phyloP scores from a whole-genome alignment of 2,888 invertebrate species.

The Acrobasis repandana region DNA sequence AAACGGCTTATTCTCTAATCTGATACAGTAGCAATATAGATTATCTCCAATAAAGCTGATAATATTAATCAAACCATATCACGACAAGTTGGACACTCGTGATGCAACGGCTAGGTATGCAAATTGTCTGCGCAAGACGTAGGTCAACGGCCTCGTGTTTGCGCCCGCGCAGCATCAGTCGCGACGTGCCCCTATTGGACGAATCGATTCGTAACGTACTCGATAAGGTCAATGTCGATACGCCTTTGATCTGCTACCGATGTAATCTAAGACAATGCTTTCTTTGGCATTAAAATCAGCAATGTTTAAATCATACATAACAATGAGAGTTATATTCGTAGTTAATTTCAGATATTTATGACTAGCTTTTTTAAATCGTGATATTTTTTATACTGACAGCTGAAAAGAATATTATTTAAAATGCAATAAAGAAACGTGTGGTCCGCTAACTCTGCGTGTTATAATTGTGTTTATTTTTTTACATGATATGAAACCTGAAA shows the following conservation, averaged over 20 bases:
- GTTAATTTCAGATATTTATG: too few species aligned
- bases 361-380: too few species aligned
- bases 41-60: not conserved
- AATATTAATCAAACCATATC: constrained; percentile 46
- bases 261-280: constrained; percentile 33
- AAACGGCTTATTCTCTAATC: not conserved
- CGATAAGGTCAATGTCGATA: constrained; percentile 78
- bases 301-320: not conserved
- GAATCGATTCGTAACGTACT: constrained; percentile 75
- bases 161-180: constrained; percentile 63
- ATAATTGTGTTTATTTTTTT: too few species aligned
- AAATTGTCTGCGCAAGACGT: constrained; percentile 62
- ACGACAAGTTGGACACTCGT: constrained; percentile 61
- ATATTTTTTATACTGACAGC: too few species aligned
- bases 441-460: too few species aligned
- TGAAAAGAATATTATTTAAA: too few species aligned
- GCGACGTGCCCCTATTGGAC: constrained; percentile 64
- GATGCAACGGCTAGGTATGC: constrained; percentile 76
- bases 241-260: constrained; percentile 73
- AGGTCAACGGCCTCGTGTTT: constrained; percentile 69
- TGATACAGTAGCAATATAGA: not conserved
- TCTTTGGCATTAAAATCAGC: not conserved
- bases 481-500: too few species aligned
- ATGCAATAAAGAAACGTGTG: too few species aligned
- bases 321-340: too few species aligned